phyloP scores from a whole-genome alignment of 2,113 vertebrate species.

The Hyla sarda region DNA sequence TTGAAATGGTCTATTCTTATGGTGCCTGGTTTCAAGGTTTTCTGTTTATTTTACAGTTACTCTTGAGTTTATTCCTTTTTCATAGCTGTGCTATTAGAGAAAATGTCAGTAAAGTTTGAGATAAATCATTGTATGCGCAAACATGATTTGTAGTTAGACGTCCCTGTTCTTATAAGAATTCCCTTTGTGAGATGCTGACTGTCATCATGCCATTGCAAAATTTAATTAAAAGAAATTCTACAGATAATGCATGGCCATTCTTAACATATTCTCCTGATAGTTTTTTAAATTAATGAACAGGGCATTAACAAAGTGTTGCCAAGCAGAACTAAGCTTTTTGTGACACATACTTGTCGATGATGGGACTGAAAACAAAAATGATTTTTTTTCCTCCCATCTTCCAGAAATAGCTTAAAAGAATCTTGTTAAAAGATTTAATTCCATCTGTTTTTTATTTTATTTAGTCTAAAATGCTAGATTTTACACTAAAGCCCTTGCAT shows the following conservation, averaged over 20 bases:
- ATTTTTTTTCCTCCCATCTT: constrained; percentile 3
- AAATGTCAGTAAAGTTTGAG: background rate
- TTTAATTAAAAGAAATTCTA: constrained; percentile 76
- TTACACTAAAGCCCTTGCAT: constrained; percentile 39
- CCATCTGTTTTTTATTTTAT: constrained; percentile 30
- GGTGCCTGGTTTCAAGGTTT: background rate
- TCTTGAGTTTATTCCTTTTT: background rate
- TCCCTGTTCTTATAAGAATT: constrained; percentile 70
- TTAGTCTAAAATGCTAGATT: constrained; percentile 6
- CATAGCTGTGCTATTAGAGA: constrained; percentile 7
- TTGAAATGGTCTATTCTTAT: background rate
- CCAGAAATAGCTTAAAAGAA: constrained; percentile 56
- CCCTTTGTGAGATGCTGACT: constrained; percentile 70
- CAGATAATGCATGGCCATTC: constrained; percentile 71
- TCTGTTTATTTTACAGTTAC: background rate
- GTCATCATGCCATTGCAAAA: constrained; percentile 65
- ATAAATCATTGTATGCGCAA: background rate
- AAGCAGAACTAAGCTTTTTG: constrained; percentile 65
- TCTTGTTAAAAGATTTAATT: constrained; percentile 62
- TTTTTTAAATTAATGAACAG: constrained; percentile 73
- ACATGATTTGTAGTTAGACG: constrained; percentile 22
- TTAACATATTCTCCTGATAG: constrained; percentile 69
- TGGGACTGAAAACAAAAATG: constrained; percentile 53
- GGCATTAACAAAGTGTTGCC: constrained; percentile 66
- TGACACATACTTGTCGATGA: constrained; percentile 55